Base-by-base conservation (phyloP, 2,797 vertebrate genomes). In the Brachymystax lenok region DNA sequence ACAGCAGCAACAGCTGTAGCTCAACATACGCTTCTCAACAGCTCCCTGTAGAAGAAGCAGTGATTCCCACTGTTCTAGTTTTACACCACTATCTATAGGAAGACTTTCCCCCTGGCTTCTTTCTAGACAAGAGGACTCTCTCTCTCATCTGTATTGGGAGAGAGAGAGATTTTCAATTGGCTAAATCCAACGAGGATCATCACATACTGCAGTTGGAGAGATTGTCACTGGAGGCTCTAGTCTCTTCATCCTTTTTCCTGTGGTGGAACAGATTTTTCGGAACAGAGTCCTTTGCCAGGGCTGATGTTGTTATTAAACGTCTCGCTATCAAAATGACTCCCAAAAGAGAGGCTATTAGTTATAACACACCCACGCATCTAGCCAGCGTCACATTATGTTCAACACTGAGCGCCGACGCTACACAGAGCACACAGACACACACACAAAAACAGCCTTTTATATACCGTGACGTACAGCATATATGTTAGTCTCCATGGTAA, bases 291-390 rank as follows among this genome's bases (percentile, higher is more conserved):
- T 46, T 21, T 35, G 35, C 12, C n/a, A 46, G 67, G 19, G 5
- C 12, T 24, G 66, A 40, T 64, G 83, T 85, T 46, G 40, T 46
- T 46, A 46, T 46, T 46, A 13, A 46, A 46, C 12, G 3, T 13
- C 2, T 46, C 86, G 68, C 77, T 75, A 74, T 82, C 77, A 71
- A 77, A 64, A 67, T 77, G 8, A 6, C 69, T 86, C 85, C 79
- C 83, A 3, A 79, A 5, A 67, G 84, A 75, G 70, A 13, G 19
- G 19, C 7, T 69, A 69, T 69, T 35, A 21, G 35, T 21, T 46
- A 16, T 46, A 69, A 69, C 68, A 69, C 35, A 4, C 10, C 40
- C 40, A 46, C 40, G 12, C 40, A 46, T 46, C 40, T 10, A 46
- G 40, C 40, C 40, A 46, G 40, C 40, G 10, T 46, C 40, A 46